A percentile compares a stretch with the other conserved stretches of the same genome.
These are phyloP conservation scores for Entelurus aequoreus DNA, from an alignment of 2,113 vertebrate species.

Conservation along the genomic window DNA sequence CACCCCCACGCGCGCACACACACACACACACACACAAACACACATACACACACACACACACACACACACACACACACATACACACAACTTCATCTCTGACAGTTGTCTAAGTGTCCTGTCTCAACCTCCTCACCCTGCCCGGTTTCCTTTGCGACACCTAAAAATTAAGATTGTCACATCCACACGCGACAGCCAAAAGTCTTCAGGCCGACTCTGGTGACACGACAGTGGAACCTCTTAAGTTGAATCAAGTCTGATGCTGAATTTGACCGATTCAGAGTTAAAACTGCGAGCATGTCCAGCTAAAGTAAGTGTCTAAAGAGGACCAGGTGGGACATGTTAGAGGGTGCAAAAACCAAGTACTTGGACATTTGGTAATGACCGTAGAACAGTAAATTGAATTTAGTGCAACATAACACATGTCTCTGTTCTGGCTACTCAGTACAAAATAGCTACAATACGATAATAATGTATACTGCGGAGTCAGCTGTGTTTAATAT, in stretches of 20 bases:
- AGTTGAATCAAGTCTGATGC: neutral
- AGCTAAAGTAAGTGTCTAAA: neutral
- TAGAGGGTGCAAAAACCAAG: too few relatives aligned
- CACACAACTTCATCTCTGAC: slow-evolving; percentile 64
- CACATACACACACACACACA: slow-evolving; percentile 38
- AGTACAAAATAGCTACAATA: too few relatives aligned
- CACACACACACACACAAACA: slow-evolving; percentile 5
- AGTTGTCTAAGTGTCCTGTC: slow-evolving; percentile 53
- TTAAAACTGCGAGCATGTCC: neutral
- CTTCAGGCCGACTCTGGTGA: slow-evolving; percentile 40
- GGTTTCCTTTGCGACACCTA: slow-evolving; percentile 53
- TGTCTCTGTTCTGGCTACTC: too few relatives aligned
- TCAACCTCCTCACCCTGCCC: slow-evolving; percentile 52
- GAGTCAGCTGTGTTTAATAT: too few relatives aligned
- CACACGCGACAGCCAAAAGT: slow-evolving; percentile 38
- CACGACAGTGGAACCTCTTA: slow-evolving; percentile 4
- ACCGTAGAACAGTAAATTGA: neutral
- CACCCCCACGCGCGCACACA: slow-evolving; percentile 6
- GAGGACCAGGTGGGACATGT: too few relatives aligned
- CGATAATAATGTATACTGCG: too few relatives aligned
- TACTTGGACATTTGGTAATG: neutral
- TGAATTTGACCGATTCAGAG: neutral
- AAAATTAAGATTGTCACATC: slow-evolving; percentile 48
- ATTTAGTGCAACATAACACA: neutral
- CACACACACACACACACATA: slow-evolving; percentile 17